These are phyloP conservation scores for Lepidurus arcticus DNA, from an alignment of 1,140 invertebrate species.

Conservation along the genomic window DNA sequence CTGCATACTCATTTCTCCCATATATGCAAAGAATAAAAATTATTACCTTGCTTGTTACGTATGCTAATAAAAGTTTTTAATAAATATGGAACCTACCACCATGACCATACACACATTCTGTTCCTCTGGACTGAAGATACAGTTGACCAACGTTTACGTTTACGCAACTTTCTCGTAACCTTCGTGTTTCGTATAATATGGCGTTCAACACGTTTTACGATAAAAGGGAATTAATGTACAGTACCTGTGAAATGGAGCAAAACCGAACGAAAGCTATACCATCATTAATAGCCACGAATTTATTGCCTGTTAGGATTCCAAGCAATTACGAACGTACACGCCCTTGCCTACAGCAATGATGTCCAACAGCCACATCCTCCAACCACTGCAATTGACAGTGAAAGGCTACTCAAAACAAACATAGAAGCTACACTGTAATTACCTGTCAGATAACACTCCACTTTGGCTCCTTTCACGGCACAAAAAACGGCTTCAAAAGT, in stretches of 20 bases:
- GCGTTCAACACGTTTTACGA: too few species aligned
- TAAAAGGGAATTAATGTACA: too few species aligned
- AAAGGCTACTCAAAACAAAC: background rate
- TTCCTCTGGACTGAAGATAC: too few species aligned
- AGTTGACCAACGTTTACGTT: too few species aligned
- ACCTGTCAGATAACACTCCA: background rate
- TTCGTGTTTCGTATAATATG: too few species aligned
- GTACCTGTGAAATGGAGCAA: too few species aligned
- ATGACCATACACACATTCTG: background rate
- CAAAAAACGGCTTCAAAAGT: too few species aligned
- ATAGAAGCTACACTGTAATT: background rate
- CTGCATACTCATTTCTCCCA: background rate
- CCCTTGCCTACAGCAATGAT: background rate
- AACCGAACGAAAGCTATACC: too few species aligned
- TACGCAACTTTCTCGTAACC: too few species aligned
- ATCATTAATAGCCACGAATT: background rate
- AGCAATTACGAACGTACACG: background rate
- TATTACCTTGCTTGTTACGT: background rate
- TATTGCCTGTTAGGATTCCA: background rate
- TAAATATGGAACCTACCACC: background rate
- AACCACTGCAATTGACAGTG: background rate
- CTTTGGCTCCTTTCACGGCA: too few species aligned
- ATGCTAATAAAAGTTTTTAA: background rate
- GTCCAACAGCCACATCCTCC: background rate
- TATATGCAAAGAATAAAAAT: background rate